Evolutionary conservation across 2,888 invertebrate species (phyloP), one percentile per base, ranked within the genome.

Genomic region (Eupithecia centaureata): DNA sequence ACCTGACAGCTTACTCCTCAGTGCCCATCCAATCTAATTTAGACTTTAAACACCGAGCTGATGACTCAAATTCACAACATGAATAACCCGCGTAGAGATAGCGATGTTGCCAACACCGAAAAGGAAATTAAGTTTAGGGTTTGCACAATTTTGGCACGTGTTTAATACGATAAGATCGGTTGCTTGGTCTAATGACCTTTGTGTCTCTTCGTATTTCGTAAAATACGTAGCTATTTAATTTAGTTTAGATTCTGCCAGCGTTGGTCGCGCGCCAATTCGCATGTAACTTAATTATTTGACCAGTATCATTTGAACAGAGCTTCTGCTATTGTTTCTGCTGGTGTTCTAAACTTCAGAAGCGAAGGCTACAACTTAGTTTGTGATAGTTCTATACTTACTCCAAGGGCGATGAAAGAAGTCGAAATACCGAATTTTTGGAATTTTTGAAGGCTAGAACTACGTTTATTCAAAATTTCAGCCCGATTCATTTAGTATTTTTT

Each of bases 71-170:
- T 33, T 35, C 15, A 25, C 5, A 47, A 52, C 15, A 18, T 33
- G 22, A 18, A 35, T 63, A 47, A 61, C 27, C 13, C 47, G 47
- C 33, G 52, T 64, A 68, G 22, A 56, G 57, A 57, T 59, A 51
- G 58, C 58, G 58, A 58, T 67, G 72, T 69, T 74, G 74, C 74
- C 75, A 75, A 68, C 72, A 66, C 68, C 69, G 63, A 68, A 65
- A 61, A 73, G 73, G 73, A 76, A 76, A 76, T 76, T 75, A 76
- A 74, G 71, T 76, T 76, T 71, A 74, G 72, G 70, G 71, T 72
- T 71, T 68, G 62, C 71, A 56, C 70, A 69, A 75, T 72, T 76
- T 76, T 75, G 75, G 76, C 76, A 75, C 72, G 74, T 74, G 74
- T 73, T 75, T 72, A 63, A 59, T 62, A 52, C 65, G 75, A 74